Evolutionary conservation across 2,888 invertebrate genomes (phyloP).

Genomic region (Serrognathus titanus): DNA sequence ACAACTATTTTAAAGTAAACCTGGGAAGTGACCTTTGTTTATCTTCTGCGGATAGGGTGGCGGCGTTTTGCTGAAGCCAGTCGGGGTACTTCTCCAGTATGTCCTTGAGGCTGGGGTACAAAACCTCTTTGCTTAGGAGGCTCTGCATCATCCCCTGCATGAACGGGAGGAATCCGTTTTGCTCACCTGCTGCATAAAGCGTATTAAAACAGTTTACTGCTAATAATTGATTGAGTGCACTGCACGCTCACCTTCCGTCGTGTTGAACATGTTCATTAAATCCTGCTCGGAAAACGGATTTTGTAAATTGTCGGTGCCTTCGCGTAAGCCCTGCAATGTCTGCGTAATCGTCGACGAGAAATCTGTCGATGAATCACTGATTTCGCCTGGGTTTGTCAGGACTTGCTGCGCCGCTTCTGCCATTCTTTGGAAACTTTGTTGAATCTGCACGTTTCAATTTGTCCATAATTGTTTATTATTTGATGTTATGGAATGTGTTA

Average conservation of each 20-base stretch:
- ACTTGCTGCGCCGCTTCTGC: constrained; percentile 75
- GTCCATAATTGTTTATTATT: neutral
- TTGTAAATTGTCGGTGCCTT: constrained; percentile 58
- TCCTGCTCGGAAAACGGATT: constrained; percentile 68
- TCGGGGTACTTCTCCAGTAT: constrained; percentile 79
- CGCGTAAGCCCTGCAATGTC: constrained; percentile 52
- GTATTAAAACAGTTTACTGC: constrained; percentile 27
- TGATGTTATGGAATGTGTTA: neutral
- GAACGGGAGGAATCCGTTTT: constrained; percentile 72
- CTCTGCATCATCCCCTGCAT: constrained; percentile 91
- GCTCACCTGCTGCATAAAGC: constrained; percentile 40
- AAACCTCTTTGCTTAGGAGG: constrained; percentile 80
- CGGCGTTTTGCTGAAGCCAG: constrained; percentile 77
- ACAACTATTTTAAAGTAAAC: neutral
- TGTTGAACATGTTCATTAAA: constrained; percentile 67
- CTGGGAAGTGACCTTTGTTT: constrained; percentile 60
- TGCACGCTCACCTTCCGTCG: neutral
- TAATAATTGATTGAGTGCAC: no score
- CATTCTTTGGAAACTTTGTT: constrained; percentile 76
- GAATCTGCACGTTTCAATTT: constrained; percentile 45
- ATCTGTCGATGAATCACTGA: constrained; percentile 34
- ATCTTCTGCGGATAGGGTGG: constrained; percentile 64
- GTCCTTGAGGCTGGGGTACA: constrained; percentile 86
- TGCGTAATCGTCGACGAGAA: constrained; percentile 53
- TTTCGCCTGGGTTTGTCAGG: constrained; percentile 49